phyloP scores from a whole-genome alignment of 1,140 invertebrate genomes.

The Drosophila insularis region DNA sequence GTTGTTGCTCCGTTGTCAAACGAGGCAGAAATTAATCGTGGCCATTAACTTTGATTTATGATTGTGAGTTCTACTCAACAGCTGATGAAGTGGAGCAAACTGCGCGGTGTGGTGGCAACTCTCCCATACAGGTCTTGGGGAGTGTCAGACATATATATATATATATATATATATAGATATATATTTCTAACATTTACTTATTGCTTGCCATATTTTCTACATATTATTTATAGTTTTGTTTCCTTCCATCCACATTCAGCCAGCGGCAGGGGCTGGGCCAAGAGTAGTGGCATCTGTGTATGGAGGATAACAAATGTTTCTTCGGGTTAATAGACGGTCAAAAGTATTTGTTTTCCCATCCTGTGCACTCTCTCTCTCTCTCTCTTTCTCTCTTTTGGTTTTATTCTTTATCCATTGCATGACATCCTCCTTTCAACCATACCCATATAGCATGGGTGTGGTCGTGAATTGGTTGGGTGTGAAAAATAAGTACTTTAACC shows the following conservation, averaged over 20 bases:
- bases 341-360: conserved; percentile 20
- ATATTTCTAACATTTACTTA: conserved; percentile 42
- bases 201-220: conserved; percentile 57
- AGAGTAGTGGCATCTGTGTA: conserved; percentile 3
- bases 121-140: conserved; percentile 16
- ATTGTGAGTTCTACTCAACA: conserved; percentile 30
- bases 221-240: conserved; percentile 73
- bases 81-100: background rate
- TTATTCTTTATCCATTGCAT: background rate
- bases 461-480: conserved; percentile 1
- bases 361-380: background rate
- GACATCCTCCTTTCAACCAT: too few species aligned
- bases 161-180: conserved; percentile 2
- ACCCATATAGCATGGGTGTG: background rate
- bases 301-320: conserved; percentile 57
- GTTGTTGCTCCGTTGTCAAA: conserved; percentile 28
- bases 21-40: conserved; percentile 65
- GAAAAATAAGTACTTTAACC: conserved; percentile 3
- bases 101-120: background rate
- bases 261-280: background rate
- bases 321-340: conserved; percentile 54
- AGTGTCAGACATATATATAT: conserved; percentile 13
- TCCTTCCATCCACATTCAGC: conserved; percentile 6
- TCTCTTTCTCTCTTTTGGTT: background rate
- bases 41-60: conserved; percentile 76